phyloP scores from a whole-genome alignment of 2,113 vertebrate species.

The Alces alces region DNA sequence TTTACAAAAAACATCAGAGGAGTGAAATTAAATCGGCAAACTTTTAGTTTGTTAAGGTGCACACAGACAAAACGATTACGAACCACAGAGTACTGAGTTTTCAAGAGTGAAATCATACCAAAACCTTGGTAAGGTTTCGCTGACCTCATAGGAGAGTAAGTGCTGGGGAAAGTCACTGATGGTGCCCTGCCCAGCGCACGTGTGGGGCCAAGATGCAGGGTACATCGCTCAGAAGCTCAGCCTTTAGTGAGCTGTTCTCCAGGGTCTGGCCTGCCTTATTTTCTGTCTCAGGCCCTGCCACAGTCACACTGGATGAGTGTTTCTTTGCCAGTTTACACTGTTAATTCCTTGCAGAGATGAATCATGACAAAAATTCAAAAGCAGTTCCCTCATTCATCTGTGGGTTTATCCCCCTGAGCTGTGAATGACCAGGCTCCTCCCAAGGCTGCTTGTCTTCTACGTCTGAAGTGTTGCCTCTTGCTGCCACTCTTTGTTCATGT shows the following conservation, averaged over 20 bases:
- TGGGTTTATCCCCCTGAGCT: neutral
- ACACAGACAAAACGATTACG: conserved; percentile 58
- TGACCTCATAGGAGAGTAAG: conserved; percentile 83
- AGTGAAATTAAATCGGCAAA: conserved; percentile 18
- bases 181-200: conserved; percentile 84
- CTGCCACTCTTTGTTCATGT: neutral
- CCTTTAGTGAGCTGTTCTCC: conserved; percentile 77
- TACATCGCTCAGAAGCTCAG: conserved; percentile 90
- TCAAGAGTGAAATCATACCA: conserved; percentile 96
- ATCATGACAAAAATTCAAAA: conserved; percentile 4
- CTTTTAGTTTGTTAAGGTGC: conserved; percentile 9
- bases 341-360: conserved; percentile 22
- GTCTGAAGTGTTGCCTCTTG: neutral
- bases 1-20: conserved; percentile 18
- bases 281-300: neutral
- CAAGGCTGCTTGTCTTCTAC: neutral
- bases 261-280: conserved; percentile 61
- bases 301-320: conserved; percentile 12
- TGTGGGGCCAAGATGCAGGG: conserved; percentile 95
- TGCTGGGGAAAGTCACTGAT: conserved; percentile 81
- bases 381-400: neutral
- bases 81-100: conserved; percentile 92
- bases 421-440: neutral
- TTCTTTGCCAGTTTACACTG: conserved; percentile 48
- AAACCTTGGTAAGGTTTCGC: conserved; percentile 88